Percentiles rank a stretch among this genome's conserved stretches.
phyloP scores from a whole-genome alignment of 1,140 invertebrate genomes.

The Leptinotarsa lineolata region DNA sequence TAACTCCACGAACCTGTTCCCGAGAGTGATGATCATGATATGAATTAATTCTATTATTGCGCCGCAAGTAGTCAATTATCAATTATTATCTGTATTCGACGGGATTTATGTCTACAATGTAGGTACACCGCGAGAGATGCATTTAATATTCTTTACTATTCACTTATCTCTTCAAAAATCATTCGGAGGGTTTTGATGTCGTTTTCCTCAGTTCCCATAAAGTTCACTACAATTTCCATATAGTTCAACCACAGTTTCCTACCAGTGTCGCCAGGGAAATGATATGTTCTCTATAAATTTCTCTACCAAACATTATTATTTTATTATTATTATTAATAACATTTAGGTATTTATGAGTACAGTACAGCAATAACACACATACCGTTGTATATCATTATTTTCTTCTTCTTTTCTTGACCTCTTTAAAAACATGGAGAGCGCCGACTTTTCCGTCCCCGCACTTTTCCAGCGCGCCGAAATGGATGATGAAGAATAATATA shows the following conservation, averaged over 20 bases:
- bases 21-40: not conserved
- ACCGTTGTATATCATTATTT: no score
- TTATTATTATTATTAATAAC: no score
- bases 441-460: not conserved
- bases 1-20: not conserved
- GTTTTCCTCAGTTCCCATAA: not conserved
- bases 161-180: not conserved
- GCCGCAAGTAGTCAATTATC: not conserved
- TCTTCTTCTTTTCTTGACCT: no score
- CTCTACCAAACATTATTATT: no score
- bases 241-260: no score
- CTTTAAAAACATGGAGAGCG: no score
- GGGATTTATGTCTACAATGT: no score
- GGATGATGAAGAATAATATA: not conserved
- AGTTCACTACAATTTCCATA: no score
- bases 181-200: not conserved
- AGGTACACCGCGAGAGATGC: not conserved
- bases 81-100: not conserved
- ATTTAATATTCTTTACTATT: not conserved
- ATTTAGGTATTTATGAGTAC: no score
- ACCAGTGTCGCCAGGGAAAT: no score
- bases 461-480: not conserved
- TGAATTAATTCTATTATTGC: not conserved
- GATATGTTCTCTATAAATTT: no score
- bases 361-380: no score